Conservation (phyloP, 2,797 vertebrate genomes). For the Ataeniobius toweri region DNA sequence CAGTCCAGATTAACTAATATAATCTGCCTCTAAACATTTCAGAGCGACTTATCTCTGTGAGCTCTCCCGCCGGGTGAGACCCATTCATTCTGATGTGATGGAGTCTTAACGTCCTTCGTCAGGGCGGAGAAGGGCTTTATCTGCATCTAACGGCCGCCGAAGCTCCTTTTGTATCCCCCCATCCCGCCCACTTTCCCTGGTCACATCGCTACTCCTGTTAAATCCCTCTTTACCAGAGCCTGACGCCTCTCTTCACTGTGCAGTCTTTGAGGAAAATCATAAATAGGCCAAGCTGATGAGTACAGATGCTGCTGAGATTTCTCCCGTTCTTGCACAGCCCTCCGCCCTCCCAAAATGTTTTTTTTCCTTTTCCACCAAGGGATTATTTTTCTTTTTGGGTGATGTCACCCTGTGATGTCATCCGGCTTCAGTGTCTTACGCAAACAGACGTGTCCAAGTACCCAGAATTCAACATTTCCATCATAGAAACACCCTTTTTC, state of each 20-base stretch:
- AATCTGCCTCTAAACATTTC: conserved; percentile 73
- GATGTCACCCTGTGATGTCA: conserved; percentile 52
- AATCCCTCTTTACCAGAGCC: conserved; percentile 63
- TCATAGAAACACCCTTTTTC: conserved; percentile 4
- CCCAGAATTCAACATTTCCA: conserved; percentile 15
- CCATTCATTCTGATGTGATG: conserved; percentile 63
- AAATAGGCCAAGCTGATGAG: conserved; percentile 71
- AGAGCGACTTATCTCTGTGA: conserved; percentile 66
- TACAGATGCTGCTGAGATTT: conserved; percentile 63
- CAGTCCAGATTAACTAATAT: conserved; percentile 68
- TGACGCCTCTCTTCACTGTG: conserved; percentile 36
- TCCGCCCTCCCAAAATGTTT: conserved; percentile 22
- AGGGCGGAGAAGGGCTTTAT: conserved; percentile 59
- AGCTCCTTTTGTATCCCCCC: conserved; percentile 60
- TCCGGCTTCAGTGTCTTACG: conserved; percentile 17
- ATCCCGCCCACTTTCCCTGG: conserved; percentile 24
- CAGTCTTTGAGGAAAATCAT: conserved; percentile 45
- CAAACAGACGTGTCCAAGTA: conserved; percentile 43
- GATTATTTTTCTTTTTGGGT: conserved; percentile 15
- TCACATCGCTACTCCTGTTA: conserved; percentile 58
- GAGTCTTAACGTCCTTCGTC: conserved; percentile 60
- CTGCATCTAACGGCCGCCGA: conserved; percentile 56
- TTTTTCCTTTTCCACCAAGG: neutral
- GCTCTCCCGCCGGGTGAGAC: conserved; percentile 54
- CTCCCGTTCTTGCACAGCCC: conserved; percentile 38